Conservation (phyloP, 2,797 vertebrate species). For the Sciaenops ocellatus region DNA sequence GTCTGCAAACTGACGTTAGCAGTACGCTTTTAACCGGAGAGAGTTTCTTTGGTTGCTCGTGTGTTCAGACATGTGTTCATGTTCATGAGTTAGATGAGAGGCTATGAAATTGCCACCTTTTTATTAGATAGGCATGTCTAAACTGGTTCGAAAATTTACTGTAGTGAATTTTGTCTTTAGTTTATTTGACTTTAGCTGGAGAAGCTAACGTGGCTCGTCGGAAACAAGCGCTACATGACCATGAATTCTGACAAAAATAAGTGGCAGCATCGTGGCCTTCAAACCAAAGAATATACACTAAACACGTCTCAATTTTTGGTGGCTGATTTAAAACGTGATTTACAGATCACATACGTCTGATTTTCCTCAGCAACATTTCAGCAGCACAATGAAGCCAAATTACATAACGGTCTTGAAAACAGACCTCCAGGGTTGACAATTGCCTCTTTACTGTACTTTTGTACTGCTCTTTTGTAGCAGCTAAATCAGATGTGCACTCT, state of each 20-base stretch:
- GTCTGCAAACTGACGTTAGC: no score
- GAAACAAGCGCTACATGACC: not conserved
- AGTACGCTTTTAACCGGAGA: no score
- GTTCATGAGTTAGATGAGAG: not conserved
- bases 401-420: slow-evolving; percentile 50
- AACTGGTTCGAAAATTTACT: no score
- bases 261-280: no score
- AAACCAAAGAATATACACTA: not conserved
- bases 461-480: slow-evolving; percentile 58
- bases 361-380: slow-evolving; percentile 24
- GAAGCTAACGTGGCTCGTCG: not conserved
- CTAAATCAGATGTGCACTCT: slow-evolving; percentile 57
- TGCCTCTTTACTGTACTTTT: slow-evolving; percentile 35
- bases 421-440: slow-evolving; percentile 36
- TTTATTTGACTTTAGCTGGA: not conserved
- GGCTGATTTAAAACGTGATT: not conserved
- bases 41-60: not conserved
- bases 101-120: no score
- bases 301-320: no score
- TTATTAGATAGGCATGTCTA: no score
- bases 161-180: no score
- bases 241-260: no score
- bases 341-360: not conserved
- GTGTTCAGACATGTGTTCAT: no score
- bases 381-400: slow-evolving; percentile 68